phyloP scores from a whole-genome alignment of 2,113 vertebrate species.

The Hymenochirus boettgeri region DNA sequence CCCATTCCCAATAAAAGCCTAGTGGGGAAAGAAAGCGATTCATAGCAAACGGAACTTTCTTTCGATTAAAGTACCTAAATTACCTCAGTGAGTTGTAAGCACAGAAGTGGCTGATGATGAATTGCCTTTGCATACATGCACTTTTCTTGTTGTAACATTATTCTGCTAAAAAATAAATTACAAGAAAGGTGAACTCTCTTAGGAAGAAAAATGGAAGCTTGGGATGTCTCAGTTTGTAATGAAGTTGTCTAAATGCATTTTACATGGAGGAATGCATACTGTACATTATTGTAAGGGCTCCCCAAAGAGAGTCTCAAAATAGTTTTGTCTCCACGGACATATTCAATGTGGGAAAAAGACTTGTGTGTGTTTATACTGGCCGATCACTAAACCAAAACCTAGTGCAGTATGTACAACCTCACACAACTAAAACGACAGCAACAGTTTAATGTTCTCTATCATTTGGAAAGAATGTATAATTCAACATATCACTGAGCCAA shows the following conservation, averaged over 20 bases:
- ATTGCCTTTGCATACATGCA: conserved; percentile 78
- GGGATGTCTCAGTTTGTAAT: conserved; percentile 63
- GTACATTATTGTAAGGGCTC: conserved; percentile 41
- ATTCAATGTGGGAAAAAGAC: conserved; percentile 4
- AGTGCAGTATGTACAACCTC: too few species aligned
- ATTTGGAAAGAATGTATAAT: too few species aligned
- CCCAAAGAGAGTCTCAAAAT: conserved; percentile 47
- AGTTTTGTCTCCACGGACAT: conserved; percentile 24
- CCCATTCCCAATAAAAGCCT: conserved; percentile 41
- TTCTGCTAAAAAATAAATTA: conserved; percentile 58
- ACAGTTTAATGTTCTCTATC: too few species aligned
- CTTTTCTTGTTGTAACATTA: conserved; percentile 68
- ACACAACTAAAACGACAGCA: too few species aligned
- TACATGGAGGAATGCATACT: conserved; percentile 56
- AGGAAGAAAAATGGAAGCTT: conserved; percentile 68
- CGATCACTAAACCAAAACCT: too few species aligned
- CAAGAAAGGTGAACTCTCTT: conserved; percentile 59
- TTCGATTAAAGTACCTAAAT: conserved; percentile 77
- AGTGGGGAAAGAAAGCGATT: conserved; percentile 37
- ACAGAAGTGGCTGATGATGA: conserved; percentile 77
- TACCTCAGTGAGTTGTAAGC: conserved; percentile 76
- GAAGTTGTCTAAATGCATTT: conserved; percentile 60
- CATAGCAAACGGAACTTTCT: conserved; percentile 70
- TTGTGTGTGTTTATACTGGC: too few species aligned
- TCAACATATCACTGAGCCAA: too few species aligned